Conservation (phyloP, 2,113 vertebrate species). For the Cephalophus harveyi region DNA sequence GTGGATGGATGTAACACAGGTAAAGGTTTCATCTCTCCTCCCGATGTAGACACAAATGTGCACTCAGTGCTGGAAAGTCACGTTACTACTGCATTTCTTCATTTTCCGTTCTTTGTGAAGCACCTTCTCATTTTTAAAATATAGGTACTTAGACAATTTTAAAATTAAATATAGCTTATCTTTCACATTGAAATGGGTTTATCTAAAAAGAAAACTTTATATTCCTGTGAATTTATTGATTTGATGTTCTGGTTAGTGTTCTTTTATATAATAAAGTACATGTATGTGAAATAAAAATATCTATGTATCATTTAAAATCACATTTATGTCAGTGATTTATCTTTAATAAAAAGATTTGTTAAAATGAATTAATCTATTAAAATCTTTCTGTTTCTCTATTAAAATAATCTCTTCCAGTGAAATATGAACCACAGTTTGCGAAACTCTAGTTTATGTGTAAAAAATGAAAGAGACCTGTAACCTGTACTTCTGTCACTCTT, state of each 20-base stretch:
- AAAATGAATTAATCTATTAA: constrained; percentile 1
- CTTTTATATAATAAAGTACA: neutral
- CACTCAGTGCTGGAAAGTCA: neutral
- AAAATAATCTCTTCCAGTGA: neutral
- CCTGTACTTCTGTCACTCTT: neutral
- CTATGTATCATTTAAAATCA: neutral
- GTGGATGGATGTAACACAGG: neutral
- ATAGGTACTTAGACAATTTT: neutral
- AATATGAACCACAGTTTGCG: neutral
- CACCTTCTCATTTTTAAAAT: neutral
- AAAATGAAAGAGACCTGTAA: neutral
- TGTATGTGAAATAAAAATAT: constrained; percentile 13
- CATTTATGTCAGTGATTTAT: neutral
- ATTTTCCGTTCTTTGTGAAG: neutral
- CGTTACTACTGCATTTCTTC: neutral
- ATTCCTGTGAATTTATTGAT: neutral
- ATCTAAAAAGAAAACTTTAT: neutral
- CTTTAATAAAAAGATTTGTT: neutral
- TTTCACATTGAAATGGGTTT: neutral
- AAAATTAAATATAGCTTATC: neutral
- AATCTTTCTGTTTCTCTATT: neutral
- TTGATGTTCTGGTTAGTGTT: neutral
- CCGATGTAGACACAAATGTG: accelerated
- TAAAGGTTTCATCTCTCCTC: neutral
- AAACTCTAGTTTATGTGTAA: neutral